phyloP scores from a whole-genome alignment of 2,888 invertebrate species.

The Neoascia interrupta region DNA sequence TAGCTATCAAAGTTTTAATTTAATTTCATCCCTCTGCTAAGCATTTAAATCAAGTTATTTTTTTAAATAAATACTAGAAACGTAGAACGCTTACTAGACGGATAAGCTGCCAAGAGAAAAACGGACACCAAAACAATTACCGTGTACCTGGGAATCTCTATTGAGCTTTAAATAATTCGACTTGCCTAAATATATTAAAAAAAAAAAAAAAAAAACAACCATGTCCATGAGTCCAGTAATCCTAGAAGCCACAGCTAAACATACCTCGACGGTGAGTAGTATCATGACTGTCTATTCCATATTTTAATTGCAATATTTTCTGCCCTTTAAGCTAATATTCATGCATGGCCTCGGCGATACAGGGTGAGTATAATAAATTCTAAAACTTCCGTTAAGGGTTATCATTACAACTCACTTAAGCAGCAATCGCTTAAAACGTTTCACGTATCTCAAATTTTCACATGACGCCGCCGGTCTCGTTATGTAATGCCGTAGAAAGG shows the following conservation, averaged over 20 bases:
- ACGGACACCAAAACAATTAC: too few relatives aligned
- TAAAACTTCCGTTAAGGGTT: slow-evolving; percentile 7
- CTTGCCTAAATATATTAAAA: background rate
- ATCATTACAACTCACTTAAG: slow-evolving; percentile 6
- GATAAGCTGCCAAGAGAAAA: too few relatives aligned
- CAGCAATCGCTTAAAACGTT: background rate
- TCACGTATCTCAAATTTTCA: background rate
- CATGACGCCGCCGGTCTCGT: slow-evolving; percentile 2
- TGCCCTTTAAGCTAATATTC: slow-evolving; percentile 89
- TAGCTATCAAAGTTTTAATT: too few relatives aligned
- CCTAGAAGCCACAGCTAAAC: slow-evolving; percentile 90
- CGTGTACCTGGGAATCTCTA: slow-evolving; percentile 24
- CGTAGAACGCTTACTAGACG: too few relatives aligned
- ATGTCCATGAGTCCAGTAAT: slow-evolving; percentile 85
- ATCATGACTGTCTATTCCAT: background rate
- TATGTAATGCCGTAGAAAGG: slow-evolving; percentile 27
- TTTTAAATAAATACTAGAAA: too few relatives aligned
- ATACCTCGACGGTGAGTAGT: slow-evolving; percentile 88
- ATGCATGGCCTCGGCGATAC: slow-evolving; percentile 97
- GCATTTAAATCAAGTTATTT: too few relatives aligned
- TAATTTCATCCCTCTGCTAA: too few relatives aligned
- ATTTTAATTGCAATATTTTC: slow-evolving; percentile 15
- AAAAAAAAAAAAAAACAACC: background rate
- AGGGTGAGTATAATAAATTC: slow-evolving; percentile 84
- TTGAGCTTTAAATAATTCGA: background rate